These are phyloP conservation scores for Dilophus febrilis DNA, from an alignment of 2,888 invertebrate genomes.

Conservation along the genomic window DNA sequence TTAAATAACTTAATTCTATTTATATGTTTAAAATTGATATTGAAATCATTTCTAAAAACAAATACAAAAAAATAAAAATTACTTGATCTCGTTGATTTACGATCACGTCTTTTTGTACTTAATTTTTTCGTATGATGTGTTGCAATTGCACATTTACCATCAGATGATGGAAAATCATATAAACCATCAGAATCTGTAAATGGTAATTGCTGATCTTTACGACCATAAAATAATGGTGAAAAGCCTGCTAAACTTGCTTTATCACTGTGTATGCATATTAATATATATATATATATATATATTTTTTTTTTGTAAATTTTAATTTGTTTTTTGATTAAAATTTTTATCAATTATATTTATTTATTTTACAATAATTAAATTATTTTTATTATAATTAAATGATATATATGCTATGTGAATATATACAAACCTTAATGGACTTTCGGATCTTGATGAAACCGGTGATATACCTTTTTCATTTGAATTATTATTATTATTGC, in stretches of 20 bases:
- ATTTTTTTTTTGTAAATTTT: no score
- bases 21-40: no score
- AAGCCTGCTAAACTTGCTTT: conserved; percentile 42
- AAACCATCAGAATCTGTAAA: conserved; percentile 66
- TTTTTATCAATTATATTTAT: no score
- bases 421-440: conserved; percentile 38
- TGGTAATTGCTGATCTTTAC: conserved; percentile 41
- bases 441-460: conserved; percentile 62
- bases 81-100: conserved; percentile 34
- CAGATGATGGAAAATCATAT: conserved; percentile 64
- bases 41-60: no score
- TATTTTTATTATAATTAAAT: no score
- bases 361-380: no score
- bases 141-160: conserved; percentile 37
- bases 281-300: no score
- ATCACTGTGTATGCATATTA: not conserved
- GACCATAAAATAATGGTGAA: conserved; percentile 54
- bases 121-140: conserved; percentile 39
- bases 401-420: no score
- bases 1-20: no score
- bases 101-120: conserved; percentile 42
- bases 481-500: no score
- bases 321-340: no score
- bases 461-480: conserved; percentile 44
- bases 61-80: not conserved